Base-by-base conservation (phyloP, 2,113 vertebrate species). In the Phaethon lepturus region DNA sequence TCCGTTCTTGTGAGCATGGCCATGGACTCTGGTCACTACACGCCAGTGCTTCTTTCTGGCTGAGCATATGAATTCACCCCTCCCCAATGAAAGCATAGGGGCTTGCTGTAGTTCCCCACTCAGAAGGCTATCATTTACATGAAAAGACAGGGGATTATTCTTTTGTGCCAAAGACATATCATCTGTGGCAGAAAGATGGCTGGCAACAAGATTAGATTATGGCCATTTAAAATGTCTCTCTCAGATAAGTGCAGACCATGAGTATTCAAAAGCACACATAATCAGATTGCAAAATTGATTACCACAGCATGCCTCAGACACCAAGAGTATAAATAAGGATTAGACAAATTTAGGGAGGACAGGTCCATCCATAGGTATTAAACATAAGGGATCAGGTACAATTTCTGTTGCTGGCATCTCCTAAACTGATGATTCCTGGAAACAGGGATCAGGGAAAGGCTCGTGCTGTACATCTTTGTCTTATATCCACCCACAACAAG, bases 181-280 rank as follows among this genome's bases (percentile, higher is more conserved):
- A 67, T 31, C 76, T 40, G 45, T 56, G 66, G 56, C 69, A 85
- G 88, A 96, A 94, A 91, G 66, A 87, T 64, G 91, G 56, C 62
- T 93, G 71, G 85, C 66, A 96, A 91, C 26, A 92, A 82, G 81
- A 90, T 93, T 76, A 95, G 92, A 90, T 90, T 91, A 96, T 24
- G 84, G 69, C 0, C 2, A 85, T 90, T 91, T 93, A 95, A 94
- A 94, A 91, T 64, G 64, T 90, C 66, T 94, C 53, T 88, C 91
- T 93, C 68, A 78, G 69, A 60, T 93, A 91, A 95, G 25, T 7
- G 19, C 49, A 72, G 58, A 91, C 77, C 40, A 25, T 6, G 35
- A 79, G 89, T 85, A 91, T 82, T 93, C 92, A 91, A 73, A 96
- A 95, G 40, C 45, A 91, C 53, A 86, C 58, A 53, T 52, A 91